Evolutionary conservation across 2,797 vertebrate genomes (phyloP).

Genomic region (Synaphobranchus kaupii): DNA sequence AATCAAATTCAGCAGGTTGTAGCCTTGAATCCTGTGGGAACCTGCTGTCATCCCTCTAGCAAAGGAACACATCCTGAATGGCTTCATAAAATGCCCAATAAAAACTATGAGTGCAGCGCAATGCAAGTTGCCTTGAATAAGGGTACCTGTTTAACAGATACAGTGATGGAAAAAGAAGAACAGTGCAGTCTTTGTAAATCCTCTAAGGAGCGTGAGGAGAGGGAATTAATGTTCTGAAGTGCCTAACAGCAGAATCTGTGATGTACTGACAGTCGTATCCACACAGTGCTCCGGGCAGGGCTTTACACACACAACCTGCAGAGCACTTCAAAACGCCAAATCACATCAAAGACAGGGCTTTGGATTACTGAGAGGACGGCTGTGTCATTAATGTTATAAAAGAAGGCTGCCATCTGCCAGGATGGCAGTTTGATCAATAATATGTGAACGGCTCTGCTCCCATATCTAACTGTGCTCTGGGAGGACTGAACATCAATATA

Average conservation of each 20-base stretch:
- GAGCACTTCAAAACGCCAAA: constrained; percentile 16
- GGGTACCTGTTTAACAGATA: not conserved
- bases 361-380: not conserved
- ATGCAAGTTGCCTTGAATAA: not conserved
- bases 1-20: too few species aligned
- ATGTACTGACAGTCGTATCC: not conserved
- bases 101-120: too few species aligned
- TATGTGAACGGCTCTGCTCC: not conserved
- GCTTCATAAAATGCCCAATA: too few species aligned
- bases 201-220: not conserved
- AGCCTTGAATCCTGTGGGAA: too few species aligned
- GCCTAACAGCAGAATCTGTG: not conserved
- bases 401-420: not conserved
- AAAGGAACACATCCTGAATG: too few species aligned
- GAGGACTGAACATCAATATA: not conserved
- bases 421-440: not conserved
- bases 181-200: not conserved
- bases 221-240: not conserved
- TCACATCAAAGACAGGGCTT: constrained; percentile 14
- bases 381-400: not conserved
- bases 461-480: not conserved
- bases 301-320: not conserved
- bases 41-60: too few species aligned
- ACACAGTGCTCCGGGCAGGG: not conserved
- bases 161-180: not conserved